Base-by-base conservation (phyloP, 1,140 invertebrate genomes). In the Mycetomoellerius zeteki region DNA sequence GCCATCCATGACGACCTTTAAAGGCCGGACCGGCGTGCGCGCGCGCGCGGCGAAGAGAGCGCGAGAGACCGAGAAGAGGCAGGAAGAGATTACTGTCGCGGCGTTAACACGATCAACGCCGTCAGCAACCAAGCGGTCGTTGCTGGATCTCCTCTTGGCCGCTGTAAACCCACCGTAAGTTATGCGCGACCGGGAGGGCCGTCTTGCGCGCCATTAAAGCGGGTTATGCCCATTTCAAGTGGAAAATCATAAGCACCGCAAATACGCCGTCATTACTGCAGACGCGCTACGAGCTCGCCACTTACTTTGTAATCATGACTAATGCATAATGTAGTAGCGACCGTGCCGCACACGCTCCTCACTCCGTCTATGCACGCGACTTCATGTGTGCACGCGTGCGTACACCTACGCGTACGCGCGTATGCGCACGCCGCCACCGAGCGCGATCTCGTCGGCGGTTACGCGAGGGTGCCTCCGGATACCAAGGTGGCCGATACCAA, bases 281-380 rank as follows among this genome's bases (percentile, higher is more conserved):
- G 89, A 92, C 90, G 91, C 85, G 90, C 86, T 89, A 87, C 92
- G 88, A 91, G 91, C 88, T 92, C 90, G 92, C 92, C 92, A 92
- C 92, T 93, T 92, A 93, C 92, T 93, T 93, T 93, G 92, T 93
- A 93, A 93, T 93, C 92, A 93, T 93, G 92, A 93, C 93, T 92
- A 90, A 93, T 93, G 93, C 92, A 93, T 93, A 91, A 93, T 93
- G 91, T 87, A 92, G 91, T 90, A 92, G 92, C 89, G 65, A 88
- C 60, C 71, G 78, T 72, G 52, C 47, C 72, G 47, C 52, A 27
- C 65, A 77, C 81, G 82, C 81, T 56, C 12, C n/a, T 43, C 73
- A 10, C 67, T 21, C 67, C 27, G 19, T 84, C 54, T 64, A 43
- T 64, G 72, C 62, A 43, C 84, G 62, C 56, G 80, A 58, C 67